Evolutionary conservation across 2,113 vertebrate genomes (phyloP), one percentile per base, ranked within the genome.

Genomic region (Anseranas semipalmata): DNA sequence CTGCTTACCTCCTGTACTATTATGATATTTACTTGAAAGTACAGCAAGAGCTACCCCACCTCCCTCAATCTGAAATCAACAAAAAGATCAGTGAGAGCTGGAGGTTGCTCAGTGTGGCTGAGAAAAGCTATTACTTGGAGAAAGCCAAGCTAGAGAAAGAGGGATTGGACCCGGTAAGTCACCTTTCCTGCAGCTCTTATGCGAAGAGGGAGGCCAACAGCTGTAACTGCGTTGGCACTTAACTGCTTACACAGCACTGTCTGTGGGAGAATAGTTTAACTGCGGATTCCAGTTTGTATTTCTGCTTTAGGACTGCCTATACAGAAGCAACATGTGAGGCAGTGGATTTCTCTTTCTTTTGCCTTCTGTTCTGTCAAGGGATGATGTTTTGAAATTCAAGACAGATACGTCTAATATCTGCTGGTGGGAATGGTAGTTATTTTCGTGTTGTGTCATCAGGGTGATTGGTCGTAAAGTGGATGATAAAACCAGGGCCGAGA

Each of bases 31-130:
- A 99, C 95, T 98, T 99, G 98, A 98, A 99, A 91, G 98, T 99
- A 77, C 99, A 99, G 90, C 98, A 99, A 83, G 99, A 99, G 93
- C 98, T 98, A 18, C 99, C 99, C 1, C 98, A 99, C 90, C 98
- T 99, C 76, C 99, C 99, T 33, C 99, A 99, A 60, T 99, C 99
- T 35, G 99, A 99, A 97, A 99, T 99, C 97, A 99, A 99, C 98
- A 99, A 99, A 97, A 99, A 99, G 87, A 99, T 99, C 95, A 99
- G 99, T 20, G 99, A 99, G 97, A 99, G 99, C 84, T 99, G 99
- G 99, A 98, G 98, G 90, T 98, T 99, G 56, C 99, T 99, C 71
- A 99, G 98, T 8, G 99, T 99, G 62, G 98, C 99, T 10, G 99
- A 99, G 91, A 99, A 99, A 97, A 99, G 98, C 90, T 99, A 99